Base-by-base conservation (phyloP, 2,797 vertebrate genomes). In the Ciconia nigra region DNA sequence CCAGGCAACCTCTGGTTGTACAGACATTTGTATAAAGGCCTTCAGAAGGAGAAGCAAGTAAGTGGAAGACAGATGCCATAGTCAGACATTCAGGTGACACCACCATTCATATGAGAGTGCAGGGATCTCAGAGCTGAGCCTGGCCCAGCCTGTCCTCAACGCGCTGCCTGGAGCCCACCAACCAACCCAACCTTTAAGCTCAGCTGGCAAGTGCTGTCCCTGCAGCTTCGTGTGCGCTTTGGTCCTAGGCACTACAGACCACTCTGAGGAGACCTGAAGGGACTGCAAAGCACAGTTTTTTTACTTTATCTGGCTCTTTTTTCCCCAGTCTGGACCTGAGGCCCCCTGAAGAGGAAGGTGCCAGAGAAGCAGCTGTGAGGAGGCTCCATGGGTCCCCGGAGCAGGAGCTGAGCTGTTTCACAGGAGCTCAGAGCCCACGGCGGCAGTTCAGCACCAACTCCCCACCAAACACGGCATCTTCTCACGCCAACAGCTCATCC, bases 401-500 rank as follows among this genome's bases (percentile, higher is more conserved):
- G 67, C 82, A 94, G 58, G 3, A 91, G 33, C 52, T 70, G 55
- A 88, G 72, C 59, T 3, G 10, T 51, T 92, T 44, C 47, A 70
- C 31, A 39, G 37, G 16, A 73, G 59, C 83, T 87, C 71, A 52
- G 63, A 83, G 59, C 41, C 35, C 83, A 66, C 0, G 0, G 42
- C 2, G 13, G 42, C 91, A 72, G 54, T 25, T 9, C 0, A 0
- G 42, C 13, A 78, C 57, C 46, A 73, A 17, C 28, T 49, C 13
- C 49, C 18, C 49, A 55, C 37, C 24, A 76, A 54, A 89, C 10
- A 15, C 8, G 19, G 33, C 57, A 59, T 2, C 2, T 67, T 76
- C n/a, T 59, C 25, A 12, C 21, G 46, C 15, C 1, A 3, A n/a
- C 0, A 0, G 54, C n/a, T 88, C 47, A 88, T 26, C 57, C 54